A percentile compares a stretch with the other conserved stretches of the same genome.
Conservation (phyloP, 2,113 vertebrate genomes). For the Myiagra hebetior region DNA sequence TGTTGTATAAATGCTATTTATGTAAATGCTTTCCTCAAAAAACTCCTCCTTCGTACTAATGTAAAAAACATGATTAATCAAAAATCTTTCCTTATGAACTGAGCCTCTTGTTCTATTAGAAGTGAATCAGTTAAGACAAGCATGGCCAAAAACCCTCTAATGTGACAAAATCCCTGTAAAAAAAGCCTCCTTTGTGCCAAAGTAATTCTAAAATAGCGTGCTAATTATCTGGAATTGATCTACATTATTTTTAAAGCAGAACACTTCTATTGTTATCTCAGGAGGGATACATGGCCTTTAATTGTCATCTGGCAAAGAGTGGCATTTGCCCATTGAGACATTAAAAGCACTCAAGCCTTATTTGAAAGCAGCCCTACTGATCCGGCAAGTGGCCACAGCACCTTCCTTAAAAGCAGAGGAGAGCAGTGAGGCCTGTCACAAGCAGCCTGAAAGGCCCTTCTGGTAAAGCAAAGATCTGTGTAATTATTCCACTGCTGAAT, state of each 20-base stretch:
- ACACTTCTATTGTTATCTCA: not conserved
- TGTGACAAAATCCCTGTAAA: not conserved
- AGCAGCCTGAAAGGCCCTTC: not conserved
- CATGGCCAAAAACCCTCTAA: not conserved
- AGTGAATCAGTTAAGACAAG: not conserved
- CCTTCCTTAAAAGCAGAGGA: not conserved
- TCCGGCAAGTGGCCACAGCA: not conserved
- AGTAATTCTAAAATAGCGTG: not conserved
- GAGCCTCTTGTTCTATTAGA: not conserved
- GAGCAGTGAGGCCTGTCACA: not conserved
- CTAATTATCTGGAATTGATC: not conserved
- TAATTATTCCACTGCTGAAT: slow-evolving; percentile 8
- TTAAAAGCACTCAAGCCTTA: not conserved
- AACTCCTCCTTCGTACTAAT: not conserved
- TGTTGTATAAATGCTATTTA: slow-evolving; percentile 3
- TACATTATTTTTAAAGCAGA: not conserved
- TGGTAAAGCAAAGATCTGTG: not conserved
- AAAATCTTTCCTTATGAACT: not conserved
- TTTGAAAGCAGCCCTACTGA: not conserved
- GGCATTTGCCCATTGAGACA: not conserved
- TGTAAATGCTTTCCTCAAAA: not conserved
- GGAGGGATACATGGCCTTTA: not conserved
- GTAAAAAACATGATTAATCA: not conserved
- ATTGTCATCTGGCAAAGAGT: not conserved
- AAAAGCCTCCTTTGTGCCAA: not conserved